phyloP scores from a whole-genome alignment of 2,888 invertebrate genomes.

The Lepidonotus clava region DNA sequence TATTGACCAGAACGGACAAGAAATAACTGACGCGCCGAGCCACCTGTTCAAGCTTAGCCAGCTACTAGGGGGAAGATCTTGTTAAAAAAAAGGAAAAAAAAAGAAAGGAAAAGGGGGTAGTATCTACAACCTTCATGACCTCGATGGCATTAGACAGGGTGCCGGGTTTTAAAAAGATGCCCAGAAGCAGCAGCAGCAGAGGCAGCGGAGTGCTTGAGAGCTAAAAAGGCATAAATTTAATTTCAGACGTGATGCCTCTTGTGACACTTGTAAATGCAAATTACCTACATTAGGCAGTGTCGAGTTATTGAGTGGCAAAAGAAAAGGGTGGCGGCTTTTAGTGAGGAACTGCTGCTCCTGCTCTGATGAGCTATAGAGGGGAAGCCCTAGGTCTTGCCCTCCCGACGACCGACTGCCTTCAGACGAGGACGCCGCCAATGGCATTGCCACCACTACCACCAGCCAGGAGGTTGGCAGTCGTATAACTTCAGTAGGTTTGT shows the following conservation, averaged over 20 bases:
- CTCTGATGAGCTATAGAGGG: too few relatives aligned
- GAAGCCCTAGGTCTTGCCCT: constrained; percentile 18
- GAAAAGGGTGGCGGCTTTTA: background rate
- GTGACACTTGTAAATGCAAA: background rate
- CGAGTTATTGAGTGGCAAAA: background rate
- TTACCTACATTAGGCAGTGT: constrained; percentile 29
- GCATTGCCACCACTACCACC: background rate
- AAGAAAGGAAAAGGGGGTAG: too few relatives aligned
- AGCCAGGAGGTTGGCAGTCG: background rate
- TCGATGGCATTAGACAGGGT: background rate
- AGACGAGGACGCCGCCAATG: background rate
- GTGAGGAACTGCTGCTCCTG: too few relatives aligned
- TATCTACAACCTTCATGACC: background rate
- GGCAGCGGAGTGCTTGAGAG: background rate
- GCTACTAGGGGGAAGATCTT: background rate
- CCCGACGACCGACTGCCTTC: background rate
- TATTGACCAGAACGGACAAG: constrained; percentile 28
- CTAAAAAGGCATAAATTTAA: constrained; percentile 16
- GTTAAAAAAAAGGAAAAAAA: too few relatives aligned
- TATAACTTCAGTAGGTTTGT: background rate
- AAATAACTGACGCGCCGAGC: constrained; percentile 20
- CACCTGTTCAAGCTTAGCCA: constrained; percentile 19
- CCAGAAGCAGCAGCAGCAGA: too few relatives aligned
- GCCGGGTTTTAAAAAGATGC: background rate
- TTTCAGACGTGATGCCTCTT: constrained; percentile 27